Percentiles rank a stretch among this genome's conserved stretches.
These are phyloP conservation scores for Cephus sareptanus DNA, from an alignment of 2,888 invertebrate species.

Conservation along the genomic window DNA sequence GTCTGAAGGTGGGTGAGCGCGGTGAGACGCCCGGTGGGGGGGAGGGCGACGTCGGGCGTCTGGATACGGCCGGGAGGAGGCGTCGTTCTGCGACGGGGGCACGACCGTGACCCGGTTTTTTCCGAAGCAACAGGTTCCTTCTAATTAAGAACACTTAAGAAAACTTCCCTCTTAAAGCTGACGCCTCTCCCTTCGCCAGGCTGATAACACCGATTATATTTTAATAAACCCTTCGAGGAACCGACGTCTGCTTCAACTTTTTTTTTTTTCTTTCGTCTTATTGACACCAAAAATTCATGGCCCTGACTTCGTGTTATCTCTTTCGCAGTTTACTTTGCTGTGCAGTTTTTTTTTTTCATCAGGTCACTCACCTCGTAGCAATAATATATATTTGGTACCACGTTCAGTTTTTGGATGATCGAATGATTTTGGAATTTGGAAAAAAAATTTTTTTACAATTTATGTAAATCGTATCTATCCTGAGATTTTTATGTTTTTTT, in stretches of 20 bases:
- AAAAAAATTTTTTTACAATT: too few species aligned
- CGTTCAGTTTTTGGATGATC: rapidly evolving
- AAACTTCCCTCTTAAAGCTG: constrained; percentile 66
- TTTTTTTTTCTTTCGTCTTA: background rate
- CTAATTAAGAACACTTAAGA: constrained; percentile 68
- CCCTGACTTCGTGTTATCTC: constrained; percentile 16
- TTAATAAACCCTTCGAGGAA: constrained; percentile 58
- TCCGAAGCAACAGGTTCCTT: constrained; percentile 67
- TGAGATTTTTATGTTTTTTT: background rate
- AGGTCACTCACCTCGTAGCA: background rate
- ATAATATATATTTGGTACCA: background rate
- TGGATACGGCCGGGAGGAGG: constrained; percentile 33
- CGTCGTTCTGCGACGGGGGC: constrained; percentile 15
- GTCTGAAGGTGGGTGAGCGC: constrained; percentile 40
- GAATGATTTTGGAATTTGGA: too few species aligned
- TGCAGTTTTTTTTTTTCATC: background rate
- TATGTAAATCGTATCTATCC: too few species aligned
- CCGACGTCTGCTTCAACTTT: background rate
- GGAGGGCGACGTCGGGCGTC: constrained; percentile 28
- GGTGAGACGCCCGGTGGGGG: constrained; percentile 16
- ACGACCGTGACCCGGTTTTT: constrained; percentile 66
- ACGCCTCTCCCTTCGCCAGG: constrained; percentile 53
- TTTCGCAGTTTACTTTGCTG: background rate
- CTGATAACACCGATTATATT: constrained; percentile 65
- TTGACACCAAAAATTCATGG: constrained; percentile 23